Evolutionary conservation across 2,888 invertebrate species (phyloP).

Genomic region (Perdita meconis): DNA sequence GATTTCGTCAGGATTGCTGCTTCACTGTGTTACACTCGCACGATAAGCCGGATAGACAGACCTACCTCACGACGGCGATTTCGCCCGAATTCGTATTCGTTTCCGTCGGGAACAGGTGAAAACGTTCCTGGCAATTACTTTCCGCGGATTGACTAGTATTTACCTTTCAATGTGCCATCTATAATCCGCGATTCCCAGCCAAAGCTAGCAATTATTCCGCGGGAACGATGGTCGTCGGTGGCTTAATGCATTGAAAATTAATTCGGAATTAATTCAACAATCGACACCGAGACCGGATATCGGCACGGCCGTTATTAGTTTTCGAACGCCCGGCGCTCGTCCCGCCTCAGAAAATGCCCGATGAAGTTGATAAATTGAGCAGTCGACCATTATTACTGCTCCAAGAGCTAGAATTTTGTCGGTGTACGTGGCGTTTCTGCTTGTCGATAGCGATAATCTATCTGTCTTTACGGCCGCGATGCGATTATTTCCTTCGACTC

Average conservation of each 20-base stretch:
- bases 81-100: no score
- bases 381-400: conserved; percentile 32
- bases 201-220: conserved; percentile 45
- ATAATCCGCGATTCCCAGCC: conserved; percentile 36
- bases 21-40: no score
- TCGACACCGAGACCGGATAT: conserved; percentile 52
- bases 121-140: background rate
- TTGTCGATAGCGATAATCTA: conserved; percentile 22
- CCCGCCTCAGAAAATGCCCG: conserved; percentile 1
- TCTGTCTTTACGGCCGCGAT: conserved; percentile 9
- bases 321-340: conserved; percentile 4
- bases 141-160: background rate
- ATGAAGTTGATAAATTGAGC: conserved; percentile 26
- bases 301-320: conserved; percentile 56
- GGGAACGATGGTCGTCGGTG: background rate
- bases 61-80: no score
- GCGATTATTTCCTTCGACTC: conserved; percentile 11
- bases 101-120: background rate
- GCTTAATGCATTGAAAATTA: conserved; percentile 47
- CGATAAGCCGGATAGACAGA: no score
- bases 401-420: conserved; percentile 2
- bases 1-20: no score
- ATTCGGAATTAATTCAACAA: conserved; percentile 53
- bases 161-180: background rate
- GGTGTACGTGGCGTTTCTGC: background rate